Base-by-base conservation (phyloP, 2,888 invertebrate genomes). In the Hirtodrosophila histrioides region DNA sequence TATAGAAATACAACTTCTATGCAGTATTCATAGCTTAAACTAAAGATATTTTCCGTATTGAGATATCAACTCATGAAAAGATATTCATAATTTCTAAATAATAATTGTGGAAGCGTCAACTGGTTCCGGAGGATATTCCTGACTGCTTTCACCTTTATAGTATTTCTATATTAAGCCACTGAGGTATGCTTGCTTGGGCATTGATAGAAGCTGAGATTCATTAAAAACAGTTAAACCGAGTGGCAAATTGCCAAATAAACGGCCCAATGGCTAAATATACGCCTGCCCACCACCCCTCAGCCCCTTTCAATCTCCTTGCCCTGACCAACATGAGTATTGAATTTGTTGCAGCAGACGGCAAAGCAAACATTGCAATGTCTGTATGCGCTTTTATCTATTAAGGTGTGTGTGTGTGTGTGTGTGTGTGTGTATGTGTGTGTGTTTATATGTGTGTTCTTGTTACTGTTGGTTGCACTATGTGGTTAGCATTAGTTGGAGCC, bases 301-400 rank as follows among this genome's bases (percentile, higher is more conserved):
- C 6, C 12, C 3, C 12, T 10, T 40, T 5, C 48, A 9, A 11
- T 11, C 17, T 17, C 23, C 46, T 41, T 12, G 23, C 11, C 41
- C 53, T 54, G 69, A 41, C 54, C 60, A 48, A 53, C 58, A 71
- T 37, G 53, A 51, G 58, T 39, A 48, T 44, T 64, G 53, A 55
- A 43, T 57, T 75, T 61, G 72, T 57, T 75, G 72, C 76, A 51
- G 56, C 45, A 65, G 66, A 76, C 76, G 76, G 53, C 53, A 61
- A 71, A 65, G 56, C 39, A 73, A 73, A 76, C 60, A 73, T 54
- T 54, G 60, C 65, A 65, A 53, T 49, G 49, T 53, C 57, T 54
- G 43, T 31, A 53, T 53, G 68, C 65, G 24, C 37, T 57, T 50
- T 29, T 44, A 39, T 51, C 35, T 23, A 31, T 65, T 24, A 39